Base-by-base conservation (phyloP, 2,888 invertebrate species). In the Marasmarcha lunaedactyla region DNA sequence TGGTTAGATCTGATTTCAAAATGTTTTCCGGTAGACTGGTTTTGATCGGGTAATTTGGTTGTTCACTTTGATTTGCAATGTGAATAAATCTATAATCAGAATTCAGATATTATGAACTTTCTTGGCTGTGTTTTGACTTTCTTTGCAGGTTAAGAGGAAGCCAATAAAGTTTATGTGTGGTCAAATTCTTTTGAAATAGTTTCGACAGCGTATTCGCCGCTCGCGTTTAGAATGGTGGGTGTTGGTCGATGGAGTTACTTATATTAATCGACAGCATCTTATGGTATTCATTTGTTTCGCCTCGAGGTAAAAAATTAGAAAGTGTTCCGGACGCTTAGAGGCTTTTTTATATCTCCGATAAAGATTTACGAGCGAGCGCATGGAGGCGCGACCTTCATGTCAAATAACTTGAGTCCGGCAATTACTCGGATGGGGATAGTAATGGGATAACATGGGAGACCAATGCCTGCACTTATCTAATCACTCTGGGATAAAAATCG, bases 271-370 rank as follows among this genome's bases (percentile, higher is more conserved):
- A 30, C 11, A 30, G 9, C 30, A 30, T 63, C 66, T 66, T 70
- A 69, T 62, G 62, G 62, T 60, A 61, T 62, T 66, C 67, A 63
- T 71, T 69, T 69, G 61, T 66, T 69, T 69, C 54, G 77, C 79
- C 71, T 53, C 59, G 48, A 60, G 81, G 69, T 57, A 71, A 59
- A 59, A 73, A 78, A 77, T 81, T 81, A 81, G 81, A 83, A 83
- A 81, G 81, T 74, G 61, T 59, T 49, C 59, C 51, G 46, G 55
- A 45, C 48, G n/a, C 46, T 50, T 51, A 52, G 46, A 59, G 41
- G 47, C 45, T 60, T 59, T 59, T 63, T 59, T 60, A 51, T 59
- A 57, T 56, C 60, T 60, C 57, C 63, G 59, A 69, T 73, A 68
- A 61, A 76, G 71, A 78, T 76, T 73, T 78, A 76, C 67, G 63